phyloP scores from a whole-genome alignment of 2,888 invertebrate genomes.

The Latrodectus elegans region DNA sequence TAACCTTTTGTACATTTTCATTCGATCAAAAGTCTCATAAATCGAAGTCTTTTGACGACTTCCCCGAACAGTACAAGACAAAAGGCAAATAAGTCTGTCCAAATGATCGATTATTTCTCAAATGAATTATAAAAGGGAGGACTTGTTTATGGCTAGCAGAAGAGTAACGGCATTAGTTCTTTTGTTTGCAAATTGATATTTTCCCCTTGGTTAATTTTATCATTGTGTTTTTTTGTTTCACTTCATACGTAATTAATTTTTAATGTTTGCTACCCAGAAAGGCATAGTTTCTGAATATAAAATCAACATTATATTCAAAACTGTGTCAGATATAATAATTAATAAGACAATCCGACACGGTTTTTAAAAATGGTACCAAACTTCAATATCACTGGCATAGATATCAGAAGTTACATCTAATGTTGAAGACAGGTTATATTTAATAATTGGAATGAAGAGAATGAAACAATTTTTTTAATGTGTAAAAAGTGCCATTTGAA shows the following conservation, averaged over 20 bases:
- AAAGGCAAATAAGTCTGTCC: not conserved
- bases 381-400: no score
- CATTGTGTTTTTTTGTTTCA: not conserved
- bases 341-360: not conserved
- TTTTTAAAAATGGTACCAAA: no score
- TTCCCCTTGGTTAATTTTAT: not conserved
- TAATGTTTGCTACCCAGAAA: not conserved
- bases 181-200: not conserved
- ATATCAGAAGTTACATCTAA: not conserved
- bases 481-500: no score
- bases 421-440: not conserved
- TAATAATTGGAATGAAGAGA: no score
- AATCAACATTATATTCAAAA: not conserved
- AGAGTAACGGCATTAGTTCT: not conserved
- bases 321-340: not conserved
- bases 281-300: not conserved
- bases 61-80: not conserved
- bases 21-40: no score
- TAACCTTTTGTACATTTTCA: not conserved
- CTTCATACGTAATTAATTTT: not conserved
- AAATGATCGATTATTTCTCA: not conserved
- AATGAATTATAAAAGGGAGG: not conserved
- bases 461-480: no score
- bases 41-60: not conserved
- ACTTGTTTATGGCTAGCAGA: not conserved